Base-by-base conservation (phyloP, 2,888 invertebrate species). In the Rhodophaea formosa region DNA sequence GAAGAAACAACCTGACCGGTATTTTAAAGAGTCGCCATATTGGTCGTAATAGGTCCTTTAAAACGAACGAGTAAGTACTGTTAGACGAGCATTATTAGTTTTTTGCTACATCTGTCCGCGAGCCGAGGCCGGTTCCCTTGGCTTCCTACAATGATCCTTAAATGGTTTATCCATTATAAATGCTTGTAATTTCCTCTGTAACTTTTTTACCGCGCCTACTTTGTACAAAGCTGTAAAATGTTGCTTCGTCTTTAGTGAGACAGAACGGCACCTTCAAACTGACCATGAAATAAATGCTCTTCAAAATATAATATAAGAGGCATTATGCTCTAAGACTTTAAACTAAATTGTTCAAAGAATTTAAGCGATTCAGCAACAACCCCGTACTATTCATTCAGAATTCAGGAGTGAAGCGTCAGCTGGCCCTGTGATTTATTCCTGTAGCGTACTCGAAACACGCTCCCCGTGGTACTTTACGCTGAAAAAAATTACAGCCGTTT, bases 121-220 rank as follows among this genome's bases (percentile, higher is more conserved):
- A 65, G 65, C 68, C 67, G 73, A 68, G 62, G 57, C 58, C 16
- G 23, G 39, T 70, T 72, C 70, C 69, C 67, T 72, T 60, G 58
- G 74, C 82, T 88, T 88, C 88, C 88, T 88, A 79, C 75, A 80
- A 69, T 76, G 70, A 71, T 80, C 85, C 86, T 79, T 86, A 86
- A 82, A 83, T 70, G 82, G 83, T 56, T 66, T 71, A 70, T 76
- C 75, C 74, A 72, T 75, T 73, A 72, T 75, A 77, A 73, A 75
- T 75, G 76, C 69, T 74, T 75, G 77, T 80, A 82, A 84, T 86
- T 81, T 76, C 73, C 75, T 77, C 68, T 64, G 67, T 70, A 59
- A 72, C 69, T 76, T 74, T 84, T 84, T 87, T 82, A 77, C 77
- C 67, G 64, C 63, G 52, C 70, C 69, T 76, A 61, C 68, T 73